Evolutionary conservation across 2,888 invertebrate species (phyloP).

Genomic region (Diarsia dahlii): DNA sequence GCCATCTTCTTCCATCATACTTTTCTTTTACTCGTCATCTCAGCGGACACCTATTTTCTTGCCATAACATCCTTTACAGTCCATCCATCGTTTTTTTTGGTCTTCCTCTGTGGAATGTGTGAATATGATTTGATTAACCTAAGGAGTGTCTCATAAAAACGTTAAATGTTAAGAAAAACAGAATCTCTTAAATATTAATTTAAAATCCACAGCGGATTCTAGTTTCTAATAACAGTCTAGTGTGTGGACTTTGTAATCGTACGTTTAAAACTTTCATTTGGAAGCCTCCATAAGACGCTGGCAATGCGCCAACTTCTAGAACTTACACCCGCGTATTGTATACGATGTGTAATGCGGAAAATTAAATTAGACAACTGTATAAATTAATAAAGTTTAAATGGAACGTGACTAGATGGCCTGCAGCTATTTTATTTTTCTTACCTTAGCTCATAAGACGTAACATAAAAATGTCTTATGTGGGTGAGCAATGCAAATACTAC

Average conservation of each 20-base stretch:
- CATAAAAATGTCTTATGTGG: neutral
- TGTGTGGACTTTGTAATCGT: slow-evolving; percentile 41
- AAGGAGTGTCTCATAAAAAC: neutral
- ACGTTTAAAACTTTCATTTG: slow-evolving; percentile 44
- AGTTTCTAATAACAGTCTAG: slow-evolving; percentile 39
- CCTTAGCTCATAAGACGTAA: neutral
- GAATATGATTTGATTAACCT: neutral
- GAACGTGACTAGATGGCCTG: slow-evolving; percentile 1
- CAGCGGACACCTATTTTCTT: no score
- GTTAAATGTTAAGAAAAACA: neutral
- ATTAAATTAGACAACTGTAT: slow-evolving; percentile 45
- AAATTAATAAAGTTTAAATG: slow-evolving; percentile 26
- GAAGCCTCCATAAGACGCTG: slow-evolving; percentile 48
- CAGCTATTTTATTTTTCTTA: neutral
- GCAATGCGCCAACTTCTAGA: slow-evolving; percentile 46
- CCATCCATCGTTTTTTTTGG: no score
- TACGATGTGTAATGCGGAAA: slow-evolving; percentile 42
- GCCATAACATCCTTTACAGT: no score
- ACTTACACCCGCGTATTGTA: slow-evolving; percentile 45
- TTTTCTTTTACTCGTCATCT: no score
- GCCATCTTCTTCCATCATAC: no score
- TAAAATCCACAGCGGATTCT: neutral
- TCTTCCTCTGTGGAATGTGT: no score
- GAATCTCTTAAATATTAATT: neutral
- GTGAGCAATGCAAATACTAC: neutral